Percentiles rank a stretch among this genome's conserved stretches.
Conservation (phyloP, 2,113 vertebrate genomes). For the Cynopterus brachyotis region DNA sequence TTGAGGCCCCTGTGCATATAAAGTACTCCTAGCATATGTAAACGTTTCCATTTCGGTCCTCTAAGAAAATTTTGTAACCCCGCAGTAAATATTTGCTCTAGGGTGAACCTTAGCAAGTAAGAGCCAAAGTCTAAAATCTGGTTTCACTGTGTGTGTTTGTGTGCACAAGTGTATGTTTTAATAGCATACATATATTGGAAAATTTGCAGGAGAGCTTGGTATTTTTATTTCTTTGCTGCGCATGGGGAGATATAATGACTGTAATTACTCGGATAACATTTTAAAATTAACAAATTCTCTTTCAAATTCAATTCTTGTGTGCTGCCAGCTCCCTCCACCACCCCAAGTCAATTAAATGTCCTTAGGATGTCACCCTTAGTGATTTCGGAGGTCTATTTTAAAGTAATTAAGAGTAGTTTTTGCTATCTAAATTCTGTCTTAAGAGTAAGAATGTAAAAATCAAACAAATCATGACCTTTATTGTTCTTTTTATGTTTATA, state of each 20-base stretch:
- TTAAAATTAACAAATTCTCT: constrained; percentile 56
- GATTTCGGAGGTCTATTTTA: background rate
- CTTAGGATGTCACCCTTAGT: background rate
- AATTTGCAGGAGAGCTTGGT: background rate
- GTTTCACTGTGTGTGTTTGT: constrained; percentile 29
- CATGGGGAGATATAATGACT: constrained; percentile 19
- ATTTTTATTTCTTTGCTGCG: constrained; percentile 33
- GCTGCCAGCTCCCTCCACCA: background rate
- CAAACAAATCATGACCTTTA: constrained; percentile 3
- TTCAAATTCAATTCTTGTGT: constrained; percentile 10
- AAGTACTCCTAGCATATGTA: constrained; percentile 34
- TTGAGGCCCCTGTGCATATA: constrained; percentile 27
- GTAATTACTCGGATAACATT: constrained; percentile 51
- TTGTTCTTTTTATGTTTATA: background rate
- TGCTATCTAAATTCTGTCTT: background rate
- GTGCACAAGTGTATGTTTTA: background rate
- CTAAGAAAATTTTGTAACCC: constrained; percentile 60
- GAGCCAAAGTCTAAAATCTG: constrained; percentile 3
- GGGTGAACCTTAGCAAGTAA: constrained; percentile 52
- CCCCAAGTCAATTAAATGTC: background rate
- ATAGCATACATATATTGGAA: background rate
- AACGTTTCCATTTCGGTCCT: constrained; percentile 64
- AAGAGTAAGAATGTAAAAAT: background rate
- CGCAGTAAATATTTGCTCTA: constrained; percentile 73
- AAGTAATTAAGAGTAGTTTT: background rate